These are phyloP conservation scores for Smutsia temminckii DNA, from an alignment of 2,797 vertebrate species.

Conservation along the genomic window DNA sequence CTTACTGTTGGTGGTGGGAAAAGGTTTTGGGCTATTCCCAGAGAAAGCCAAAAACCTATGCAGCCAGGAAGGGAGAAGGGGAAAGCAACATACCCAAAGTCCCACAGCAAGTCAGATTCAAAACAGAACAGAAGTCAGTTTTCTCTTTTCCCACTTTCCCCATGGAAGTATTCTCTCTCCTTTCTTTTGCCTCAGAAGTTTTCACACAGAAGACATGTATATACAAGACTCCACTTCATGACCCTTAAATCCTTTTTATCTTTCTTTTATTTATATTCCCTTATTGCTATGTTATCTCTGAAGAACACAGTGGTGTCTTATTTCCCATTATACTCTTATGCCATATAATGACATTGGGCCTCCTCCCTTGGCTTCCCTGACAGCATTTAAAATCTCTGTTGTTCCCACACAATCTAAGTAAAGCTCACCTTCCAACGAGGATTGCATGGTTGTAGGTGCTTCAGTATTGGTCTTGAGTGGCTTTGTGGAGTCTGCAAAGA, in stretches of 20 bases:
- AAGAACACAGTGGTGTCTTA: neutral
- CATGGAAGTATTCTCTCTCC: neutral
- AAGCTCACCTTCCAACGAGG: conserved; percentile 49
- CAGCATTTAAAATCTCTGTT: neutral
- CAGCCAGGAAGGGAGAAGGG: too few relatives aligned
- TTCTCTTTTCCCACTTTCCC: neutral
- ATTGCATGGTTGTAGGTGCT: neutral
- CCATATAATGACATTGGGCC: neutral
- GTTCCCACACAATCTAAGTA: neutral
- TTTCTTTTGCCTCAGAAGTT: neutral
- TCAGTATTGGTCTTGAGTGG: conserved; percentile 19
- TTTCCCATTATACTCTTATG: neutral
- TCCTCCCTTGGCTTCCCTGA: neutral
- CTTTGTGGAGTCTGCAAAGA: conserved; percentile 50
- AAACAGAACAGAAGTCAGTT: neutral
- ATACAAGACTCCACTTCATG: neutral
- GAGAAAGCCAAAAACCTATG: too few relatives aligned
- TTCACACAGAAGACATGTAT: neutral
- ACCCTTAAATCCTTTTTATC: neutral
- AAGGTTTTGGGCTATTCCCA: too few relatives aligned
- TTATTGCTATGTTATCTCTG: neutral
- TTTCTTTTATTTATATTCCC: neutral
- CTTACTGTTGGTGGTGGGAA: neutral
- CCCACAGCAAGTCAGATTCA: neutral
- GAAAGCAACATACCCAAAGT: neutral